Percentiles rank a stretch among this genome's conserved stretches.
These are phyloP conservation scores for Coilia nasus DNA, from an alignment of 2,797 vertebrate species.

Conservation along the genomic window DNA sequence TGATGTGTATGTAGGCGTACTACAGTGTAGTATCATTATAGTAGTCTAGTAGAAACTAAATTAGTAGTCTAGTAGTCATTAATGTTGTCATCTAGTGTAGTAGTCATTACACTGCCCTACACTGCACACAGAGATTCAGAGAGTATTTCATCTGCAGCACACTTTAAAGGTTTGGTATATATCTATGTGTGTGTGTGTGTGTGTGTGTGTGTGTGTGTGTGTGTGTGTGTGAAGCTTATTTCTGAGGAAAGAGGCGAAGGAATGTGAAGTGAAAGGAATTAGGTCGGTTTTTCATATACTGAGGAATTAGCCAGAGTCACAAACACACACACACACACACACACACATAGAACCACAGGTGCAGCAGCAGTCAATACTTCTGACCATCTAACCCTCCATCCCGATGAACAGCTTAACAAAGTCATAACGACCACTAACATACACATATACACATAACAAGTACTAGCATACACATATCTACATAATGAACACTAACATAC, in stretches of 20 bases:
- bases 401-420: too few relatives aligned
- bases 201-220: not conserved
- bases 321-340: not conserved
- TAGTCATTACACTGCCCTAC: too few relatives aligned
- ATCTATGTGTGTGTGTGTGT: not conserved
- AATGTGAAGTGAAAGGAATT: constrained; percentile 6
- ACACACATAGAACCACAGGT: not conserved
- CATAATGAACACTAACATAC: not conserved
- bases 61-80: too few relatives aligned
- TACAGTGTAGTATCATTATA: too few relatives aligned
- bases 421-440: too few relatives aligned
- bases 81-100: too few relatives aligned
- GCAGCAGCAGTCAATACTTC: too few relatives aligned
- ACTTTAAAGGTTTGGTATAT: too few relatives aligned
- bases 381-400: not conserved
- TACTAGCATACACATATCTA: not conserved
- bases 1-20: too few relatives aligned
- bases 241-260: not conserved
- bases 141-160: too few relatives aligned
- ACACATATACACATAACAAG: not conserved
- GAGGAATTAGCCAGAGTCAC: not conserved
- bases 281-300: constrained; percentile 3
- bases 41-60: too few relatives aligned
- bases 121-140: too few relatives aligned
- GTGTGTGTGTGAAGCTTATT: not conserved